Base-by-base conservation (phyloP, 2,113 vertebrate genomes). In the Heterochromis multidens region DNA sequence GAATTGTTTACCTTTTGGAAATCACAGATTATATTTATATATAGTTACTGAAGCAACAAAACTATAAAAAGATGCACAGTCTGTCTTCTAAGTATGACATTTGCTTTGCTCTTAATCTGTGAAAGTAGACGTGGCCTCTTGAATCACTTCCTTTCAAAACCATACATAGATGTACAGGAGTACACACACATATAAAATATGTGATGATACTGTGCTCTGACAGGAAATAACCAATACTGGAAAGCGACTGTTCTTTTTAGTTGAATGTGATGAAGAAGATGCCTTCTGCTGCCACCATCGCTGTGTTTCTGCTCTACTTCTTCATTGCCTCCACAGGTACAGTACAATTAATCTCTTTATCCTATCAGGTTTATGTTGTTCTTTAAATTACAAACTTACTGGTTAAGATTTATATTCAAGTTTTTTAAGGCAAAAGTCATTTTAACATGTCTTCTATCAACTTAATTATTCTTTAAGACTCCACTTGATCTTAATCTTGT, bases 101-200 rank as follows among this genome's bases (percentile, higher is more conserved):
- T 74, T 54, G 2, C 3, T 40, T 10, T 23, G 70, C 61, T 83
- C 77, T 87, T 14, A 25, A 16, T 27, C 63, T 17, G 6, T 80
- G 67, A 87, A n/a, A 33, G 57, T 4, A 29, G n/a, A 57, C 11
- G 1, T 49, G 87, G 88, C 60, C 81, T 19, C 85, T 23, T 89
- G 87, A 76, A 91, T 87, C 89, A 88, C 89, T 93, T 92, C 92
- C 79, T 86, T 52, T 67, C 57, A 10, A 80, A 89, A 81, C 79
- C 57, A 56, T 5, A 27, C 4, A 16, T 43, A n/a, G n/a, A n/a
- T n/a, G n/a, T n/a, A n/a, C n/a, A n/a, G n/a, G n/a, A n/a, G 10
- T 3, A 3, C 58, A 43, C 21, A 11, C 37, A 62, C 65, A 43
- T 5, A 61, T 7, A 12, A 49, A 1, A 58, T 1, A 37, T 21